A percentile compares a stretch with the other conserved stretches of the same genome.
These are phyloP conservation scores for Lobophora halterata DNA, from an alignment of 2,888 invertebrate species.

Conservation along the genomic window DNA sequence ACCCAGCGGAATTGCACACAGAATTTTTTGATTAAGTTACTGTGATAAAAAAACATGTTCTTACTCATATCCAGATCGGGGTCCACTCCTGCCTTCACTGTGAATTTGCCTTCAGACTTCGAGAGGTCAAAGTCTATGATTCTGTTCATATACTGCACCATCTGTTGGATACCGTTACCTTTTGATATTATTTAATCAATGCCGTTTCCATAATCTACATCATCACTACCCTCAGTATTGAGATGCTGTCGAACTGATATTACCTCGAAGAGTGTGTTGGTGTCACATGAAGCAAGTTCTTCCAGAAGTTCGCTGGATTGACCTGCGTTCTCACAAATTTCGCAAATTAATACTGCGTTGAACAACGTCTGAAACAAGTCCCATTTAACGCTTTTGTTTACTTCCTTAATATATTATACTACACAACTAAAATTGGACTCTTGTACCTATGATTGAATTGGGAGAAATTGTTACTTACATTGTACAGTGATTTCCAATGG, in stretches of 20 bases:
- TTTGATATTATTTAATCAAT: too few relatives aligned
- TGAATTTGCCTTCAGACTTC: conserved; percentile 83
- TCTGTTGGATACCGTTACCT: conserved; percentile 40
- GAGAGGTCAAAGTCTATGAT: conserved; percentile 86
- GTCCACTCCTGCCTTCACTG: conserved; percentile 88
- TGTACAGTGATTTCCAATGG: conserved; percentile 87
- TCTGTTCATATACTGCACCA: conserved; percentile 85
- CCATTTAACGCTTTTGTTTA: not conserved
- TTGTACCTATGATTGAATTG: not conserved
- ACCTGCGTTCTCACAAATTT: conserved; percentile 79
- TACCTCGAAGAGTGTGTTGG: conserved; percentile 76
- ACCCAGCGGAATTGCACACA: too few relatives aligned
- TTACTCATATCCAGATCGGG: conserved; percentile 87
- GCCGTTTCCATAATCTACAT: too few relatives aligned
- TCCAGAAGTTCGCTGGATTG: conserved; percentile 75
- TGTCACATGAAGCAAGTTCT: conserved; percentile 69
- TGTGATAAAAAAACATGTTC: too few relatives aligned
- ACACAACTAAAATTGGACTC: not conserved
- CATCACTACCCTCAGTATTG: not conserved
- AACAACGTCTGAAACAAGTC: conserved; percentile 81
- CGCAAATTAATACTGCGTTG: conserved; percentile 84
- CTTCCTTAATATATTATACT: not conserved
- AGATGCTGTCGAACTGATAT: not conserved
- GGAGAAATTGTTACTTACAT: conserved; percentile 62
- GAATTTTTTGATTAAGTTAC: too few relatives aligned